Evolutionary conservation across 64 coral and sea anemone species (phyloP), one percentile per base, ranked within the genome.

Genomic region (Hydrozoanthus tunicans): DNA sequence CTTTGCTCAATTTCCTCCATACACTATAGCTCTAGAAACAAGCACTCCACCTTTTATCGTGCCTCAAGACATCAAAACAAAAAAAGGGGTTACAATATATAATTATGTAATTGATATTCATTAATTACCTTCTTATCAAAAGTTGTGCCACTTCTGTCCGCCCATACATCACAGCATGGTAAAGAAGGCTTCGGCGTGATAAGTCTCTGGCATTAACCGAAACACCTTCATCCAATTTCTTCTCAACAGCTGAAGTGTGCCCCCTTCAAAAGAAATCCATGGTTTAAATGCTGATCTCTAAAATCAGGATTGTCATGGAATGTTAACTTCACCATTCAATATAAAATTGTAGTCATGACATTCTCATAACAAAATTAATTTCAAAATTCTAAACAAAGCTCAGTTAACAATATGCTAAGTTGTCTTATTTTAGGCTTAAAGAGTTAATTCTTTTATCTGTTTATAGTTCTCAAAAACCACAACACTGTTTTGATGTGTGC

Each of bases 151-250:
- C 93, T 82, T 93, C 97, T 25, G 80, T 80, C 6, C 95, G 89
- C 13, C 97, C 94, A 56, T 89, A 84, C 59, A 90, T 91, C 9
- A 99, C 90, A 70, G 97, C 92, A 90, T 99, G 92, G 82, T 91
- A 99, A 0, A 99, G 67, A 55, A 99, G 77, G 52, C 92, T 99
- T 79, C 92, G 83, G 27, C 93, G 89, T 3, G 79, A 83, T 8
- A 83, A 59, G 64, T 99, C 97, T 63, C 92, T 93, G 9, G 83
- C 82, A 95, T 99, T 91, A 5, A 95, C 90, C 20, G 92, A 95
- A 58, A 99, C 17, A 2, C 97, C 97, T 69, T 81, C 79, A 63
- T 99, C 92, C 13, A 99, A 72, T 65, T 92, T 93, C 62, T 91
- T 91, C 65, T 95, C 94, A 62, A 99, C 62, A 6, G 69, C 23